Evolutionary conservation across 2,113 vertebrate species (phyloP).

Genomic region (Cephalopterus ornatus): DNA sequence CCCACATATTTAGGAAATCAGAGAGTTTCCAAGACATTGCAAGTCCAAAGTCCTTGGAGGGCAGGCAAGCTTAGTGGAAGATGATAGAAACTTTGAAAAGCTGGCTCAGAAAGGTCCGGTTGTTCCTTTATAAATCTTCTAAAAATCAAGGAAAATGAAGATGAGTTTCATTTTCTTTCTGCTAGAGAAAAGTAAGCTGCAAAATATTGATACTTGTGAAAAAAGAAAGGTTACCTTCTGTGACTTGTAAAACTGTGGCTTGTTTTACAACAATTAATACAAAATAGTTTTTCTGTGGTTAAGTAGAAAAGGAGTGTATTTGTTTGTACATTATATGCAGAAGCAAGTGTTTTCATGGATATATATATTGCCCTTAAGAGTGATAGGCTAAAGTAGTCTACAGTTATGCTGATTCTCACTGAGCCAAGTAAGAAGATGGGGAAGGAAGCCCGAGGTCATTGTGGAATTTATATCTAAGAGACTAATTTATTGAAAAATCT

Average conservation of each 20-base stretch:
- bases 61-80: background rate
- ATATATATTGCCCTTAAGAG: background rate
- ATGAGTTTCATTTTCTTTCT: background rate
- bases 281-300: background rate
- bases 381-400: background rate
- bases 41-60: background rate
- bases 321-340: background rate
- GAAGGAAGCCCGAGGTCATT: background rate
- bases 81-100: background rate
- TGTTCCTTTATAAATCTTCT: background rate
- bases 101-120: background rate
- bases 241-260: background rate
- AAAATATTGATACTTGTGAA: background rate
- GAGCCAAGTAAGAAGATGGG: background rate
- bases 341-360: background rate
- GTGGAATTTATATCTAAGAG: background rate
- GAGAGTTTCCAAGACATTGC: background rate
- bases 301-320: background rate
- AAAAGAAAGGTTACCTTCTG: background rate
- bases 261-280: constrained; percentile 16
- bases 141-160: background rate
- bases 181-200: background rate
- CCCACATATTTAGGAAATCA: background rate
- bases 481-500: background rate
- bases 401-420: background rate